These are phyloP conservation scores for Drosophila fuyamai DNA, from an alignment of 1,140 invertebrate species.

Conservation along the genomic window DNA sequence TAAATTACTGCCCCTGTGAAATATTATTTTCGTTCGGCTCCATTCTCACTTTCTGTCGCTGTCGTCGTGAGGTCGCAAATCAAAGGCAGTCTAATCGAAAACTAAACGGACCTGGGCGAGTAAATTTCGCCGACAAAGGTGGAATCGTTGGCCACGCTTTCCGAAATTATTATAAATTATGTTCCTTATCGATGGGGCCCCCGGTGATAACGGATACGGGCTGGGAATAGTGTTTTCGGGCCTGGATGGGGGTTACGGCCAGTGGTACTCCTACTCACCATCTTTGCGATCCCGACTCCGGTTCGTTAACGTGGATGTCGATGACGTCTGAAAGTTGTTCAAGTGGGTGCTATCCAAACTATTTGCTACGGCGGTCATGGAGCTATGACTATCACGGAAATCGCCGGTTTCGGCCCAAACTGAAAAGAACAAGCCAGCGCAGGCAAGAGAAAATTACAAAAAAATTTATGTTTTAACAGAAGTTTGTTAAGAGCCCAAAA, in stretches of 20 bases:
- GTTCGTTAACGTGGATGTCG: slow-evolving; percentile 86
- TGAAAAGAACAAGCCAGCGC: slow-evolving; percentile 87
- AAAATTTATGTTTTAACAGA: slow-evolving; percentile 82
- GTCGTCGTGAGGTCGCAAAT: slow-evolving; percentile 76
- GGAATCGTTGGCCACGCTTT: slow-evolving; percentile 69
- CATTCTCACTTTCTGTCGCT: slow-evolving; percentile 31
- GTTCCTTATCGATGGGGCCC: slow-evolving; percentile 63
- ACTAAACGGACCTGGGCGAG: slow-evolving; percentile 73
- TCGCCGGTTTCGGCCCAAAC: slow-evolving; percentile 94
- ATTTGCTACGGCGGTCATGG: slow-evolving; percentile 87
- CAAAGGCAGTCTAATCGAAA: slow-evolving; percentile 81
- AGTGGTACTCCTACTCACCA: slow-evolving; percentile 79
- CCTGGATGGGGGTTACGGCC: background rate
- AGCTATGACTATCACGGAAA: slow-evolving; percentile 91
- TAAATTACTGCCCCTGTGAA: slow-evolving; percentile 68
- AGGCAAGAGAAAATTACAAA: slow-evolving; percentile 79
- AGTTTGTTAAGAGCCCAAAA: slow-evolving; percentile 1
- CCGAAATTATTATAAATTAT: slow-evolving; percentile 82
- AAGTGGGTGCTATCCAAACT: slow-evolving; percentile 88
- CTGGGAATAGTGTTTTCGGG: slow-evolving; percentile 2
- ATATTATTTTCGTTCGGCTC: slow-evolving; percentile 59
- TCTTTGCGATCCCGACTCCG: slow-evolving; percentile 89
- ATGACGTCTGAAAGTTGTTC: slow-evolving; percentile 85
- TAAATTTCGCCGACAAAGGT: slow-evolving; percentile 81
- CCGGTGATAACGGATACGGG: slow-evolving; percentile 34